Evolutionary conservation across 1,140 invertebrate genomes (phyloP).

Genomic region (Cryptotermes secundus): DNA sequence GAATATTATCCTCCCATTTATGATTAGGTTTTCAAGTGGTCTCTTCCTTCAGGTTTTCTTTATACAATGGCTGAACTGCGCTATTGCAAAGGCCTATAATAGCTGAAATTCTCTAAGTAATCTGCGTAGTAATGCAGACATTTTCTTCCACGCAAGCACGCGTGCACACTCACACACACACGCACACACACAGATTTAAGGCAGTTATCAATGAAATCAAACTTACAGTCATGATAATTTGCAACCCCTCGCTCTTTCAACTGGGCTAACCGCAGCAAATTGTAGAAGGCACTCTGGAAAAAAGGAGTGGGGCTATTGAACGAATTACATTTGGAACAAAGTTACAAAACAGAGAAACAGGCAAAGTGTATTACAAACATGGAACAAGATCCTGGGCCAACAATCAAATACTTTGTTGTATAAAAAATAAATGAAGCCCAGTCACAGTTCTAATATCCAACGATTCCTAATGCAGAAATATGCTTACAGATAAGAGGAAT

Average conservation of each 20-base stretch:
- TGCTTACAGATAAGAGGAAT: not conserved
- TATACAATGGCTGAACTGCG: too few relatives aligned
- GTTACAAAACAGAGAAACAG: not conserved
- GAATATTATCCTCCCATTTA: too few relatives aligned
- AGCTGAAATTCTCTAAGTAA: not conserved
- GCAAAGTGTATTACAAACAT: not conserved
- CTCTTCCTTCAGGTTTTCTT: too few relatives aligned
- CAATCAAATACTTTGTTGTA: not conserved
- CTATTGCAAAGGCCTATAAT: too few relatives aligned
- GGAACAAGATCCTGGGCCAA: not conserved
- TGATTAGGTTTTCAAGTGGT: too few relatives aligned
- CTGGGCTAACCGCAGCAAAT: not conserved
- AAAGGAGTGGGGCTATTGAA: not conserved
- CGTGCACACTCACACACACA: too few relatives aligned
- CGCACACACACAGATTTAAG: not conserved
- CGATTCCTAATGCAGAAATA: not conserved
- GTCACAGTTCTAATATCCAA: too few relatives aligned
- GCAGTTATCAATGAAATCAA: not conserved
- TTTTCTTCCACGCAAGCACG: too few relatives aligned
- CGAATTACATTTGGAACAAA: not conserved
- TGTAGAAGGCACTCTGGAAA: not conserved
- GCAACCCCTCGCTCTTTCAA: not conserved
- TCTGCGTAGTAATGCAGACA: not conserved
- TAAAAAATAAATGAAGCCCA: not conserved
- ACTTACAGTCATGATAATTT: constrained; percentile 5